Percentiles rank a stretch among this genome's conserved stretches.
Evolutionary conservation across 1,140 invertebrate genomes (phyloP).

Genomic region (Eriosoma lanigerum): DNA sequence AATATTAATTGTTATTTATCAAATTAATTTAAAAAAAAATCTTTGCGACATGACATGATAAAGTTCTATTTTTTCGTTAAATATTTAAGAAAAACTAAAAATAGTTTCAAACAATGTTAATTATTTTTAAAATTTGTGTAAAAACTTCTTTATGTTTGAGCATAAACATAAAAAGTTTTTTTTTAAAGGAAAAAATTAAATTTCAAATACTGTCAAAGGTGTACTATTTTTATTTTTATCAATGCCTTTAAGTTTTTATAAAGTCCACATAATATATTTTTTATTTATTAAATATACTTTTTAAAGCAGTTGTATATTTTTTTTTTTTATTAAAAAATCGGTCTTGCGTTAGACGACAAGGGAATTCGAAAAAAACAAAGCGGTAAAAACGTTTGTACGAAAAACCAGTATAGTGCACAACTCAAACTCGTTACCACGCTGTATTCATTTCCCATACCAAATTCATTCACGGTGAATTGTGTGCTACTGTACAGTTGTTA

Average conservation of each 20-base stretch:
- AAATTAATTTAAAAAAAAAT: no score
- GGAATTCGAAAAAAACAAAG: conserved; percentile 10
- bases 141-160: no score
- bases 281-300: no score
- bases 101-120: background rate
- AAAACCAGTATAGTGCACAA: background rate
- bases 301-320: background rate
- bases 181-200: background rate
- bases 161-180: background rate
- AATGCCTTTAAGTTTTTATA: background rate
- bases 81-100: background rate
- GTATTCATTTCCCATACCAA: conserved; percentile 19
- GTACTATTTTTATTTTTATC: background rate
- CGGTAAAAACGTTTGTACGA: background rate
- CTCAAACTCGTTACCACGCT: background rate
- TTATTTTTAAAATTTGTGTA: background rate
- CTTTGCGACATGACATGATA: no score
- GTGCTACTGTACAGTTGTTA: background rate
- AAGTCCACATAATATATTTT: no score
- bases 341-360: background rate
- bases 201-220: background rate
- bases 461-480: conserved; percentile 19
- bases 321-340: background rate
- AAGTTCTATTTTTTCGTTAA: background rate
- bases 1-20: no score